These are phyloP conservation scores for Leucopsar rothschildi DNA, from an alignment of 2,113 vertebrate genomes.

Conservation along the genomic window DNA sequence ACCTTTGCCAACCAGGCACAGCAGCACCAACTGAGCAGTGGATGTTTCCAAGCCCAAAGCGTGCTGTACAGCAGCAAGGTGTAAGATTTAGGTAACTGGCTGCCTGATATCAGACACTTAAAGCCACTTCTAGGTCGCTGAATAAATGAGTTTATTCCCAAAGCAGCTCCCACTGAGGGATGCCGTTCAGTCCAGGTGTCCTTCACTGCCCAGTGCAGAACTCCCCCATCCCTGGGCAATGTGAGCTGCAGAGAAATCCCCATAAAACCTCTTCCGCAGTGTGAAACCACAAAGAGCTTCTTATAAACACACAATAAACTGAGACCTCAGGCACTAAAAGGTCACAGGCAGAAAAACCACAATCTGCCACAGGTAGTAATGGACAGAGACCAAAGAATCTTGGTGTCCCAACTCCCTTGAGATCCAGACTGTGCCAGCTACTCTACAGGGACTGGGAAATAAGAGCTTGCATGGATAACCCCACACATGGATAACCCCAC, in stretches of 20 bases:
- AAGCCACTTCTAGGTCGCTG: rapidly evolving
- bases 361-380: not conserved
- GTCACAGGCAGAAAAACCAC: not conserved
- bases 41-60: not conserved
- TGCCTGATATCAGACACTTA: not conserved
- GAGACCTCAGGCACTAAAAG: not conserved
- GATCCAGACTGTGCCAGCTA: not conserved
- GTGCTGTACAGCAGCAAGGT: not conserved
- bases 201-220: not conserved
- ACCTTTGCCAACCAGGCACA: not conserved
- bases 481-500: not conserved
- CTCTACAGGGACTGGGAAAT: not conserved
- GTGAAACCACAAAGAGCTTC: not conserved
- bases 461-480: not conserved
- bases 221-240: not conserved
- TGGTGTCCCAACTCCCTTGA: not conserved
- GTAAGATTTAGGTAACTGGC: not conserved
- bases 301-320: not conserved
- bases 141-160: not conserved
- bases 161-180: not conserved
- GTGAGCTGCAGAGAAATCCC: not conserved
- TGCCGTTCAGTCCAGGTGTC: not conserved
- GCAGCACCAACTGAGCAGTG: not conserved
- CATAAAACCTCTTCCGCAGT: not conserved
- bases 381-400: not conserved